Percentiles rank a stretch among this genome's conserved stretches.
phyloP scores from a whole-genome alignment of 2,113 vertebrate species.

The Herpetotheres cachinnans region DNA sequence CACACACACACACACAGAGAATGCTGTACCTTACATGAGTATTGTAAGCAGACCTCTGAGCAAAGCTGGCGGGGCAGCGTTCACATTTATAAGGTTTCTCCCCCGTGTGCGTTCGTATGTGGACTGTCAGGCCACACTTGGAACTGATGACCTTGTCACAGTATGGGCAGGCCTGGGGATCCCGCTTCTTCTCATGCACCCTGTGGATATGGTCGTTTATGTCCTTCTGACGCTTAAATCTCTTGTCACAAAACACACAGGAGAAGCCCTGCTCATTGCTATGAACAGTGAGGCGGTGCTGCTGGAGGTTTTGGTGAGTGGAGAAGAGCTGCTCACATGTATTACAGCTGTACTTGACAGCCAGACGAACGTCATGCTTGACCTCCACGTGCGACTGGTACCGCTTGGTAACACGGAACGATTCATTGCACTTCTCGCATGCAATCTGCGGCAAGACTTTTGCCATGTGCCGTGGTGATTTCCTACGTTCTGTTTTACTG shows the following conservation, averaged over 20 bases:
- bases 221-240: slow-evolving; percentile 28
- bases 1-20: background rate
- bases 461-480: background rate
- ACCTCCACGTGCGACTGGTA: background rate
- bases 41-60: slow-evolving; percentile 57
- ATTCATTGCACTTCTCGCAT: background rate
- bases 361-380: background rate
- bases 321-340: slow-evolving; percentile 22
- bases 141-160: slow-evolving; percentile 55
- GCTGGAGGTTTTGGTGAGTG: slow-evolving; percentile 2
- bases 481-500: background rate
- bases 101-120: background rate
- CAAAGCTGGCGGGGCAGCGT: slow-evolving; percentile 38
- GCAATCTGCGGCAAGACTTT: background rate
- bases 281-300: slow-evolving; percentile 8
- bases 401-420: background rate
- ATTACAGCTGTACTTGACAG: slow-evolving; percentile 11
- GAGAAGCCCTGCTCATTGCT: background rate
- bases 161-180: slow-evolving; percentile 21
- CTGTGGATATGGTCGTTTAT: background rate
- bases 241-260: slow-evolving; percentile 23
- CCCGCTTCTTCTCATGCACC: background rate
- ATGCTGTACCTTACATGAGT: slow-evolving; percentile 52
- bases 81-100: slow-evolving; percentile 49
- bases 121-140: background rate